Conservation (phyloP, 2,888 invertebrate species). For the Epinotia brunnichana region DNA sequence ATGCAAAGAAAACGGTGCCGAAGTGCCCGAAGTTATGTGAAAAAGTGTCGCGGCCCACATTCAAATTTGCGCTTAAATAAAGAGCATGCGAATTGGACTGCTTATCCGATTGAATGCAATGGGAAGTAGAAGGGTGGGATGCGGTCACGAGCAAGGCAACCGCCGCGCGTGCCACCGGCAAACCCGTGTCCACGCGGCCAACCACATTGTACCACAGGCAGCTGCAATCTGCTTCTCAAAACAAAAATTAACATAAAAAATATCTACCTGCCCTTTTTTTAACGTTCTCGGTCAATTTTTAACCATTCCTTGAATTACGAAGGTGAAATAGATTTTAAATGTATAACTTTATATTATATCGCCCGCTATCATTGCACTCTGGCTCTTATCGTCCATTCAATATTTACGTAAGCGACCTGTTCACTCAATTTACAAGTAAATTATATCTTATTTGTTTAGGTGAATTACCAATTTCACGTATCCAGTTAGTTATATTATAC, state of each 20-base stretch:
- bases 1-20: background rate
- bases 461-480: conserved; percentile 8
- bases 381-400: conserved; percentile 26
- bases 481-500: background rate
- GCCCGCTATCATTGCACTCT: conserved; percentile 14
- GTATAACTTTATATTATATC: background rate
- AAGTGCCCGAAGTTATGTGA: background rate
- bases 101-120: conserved; percentile 53
- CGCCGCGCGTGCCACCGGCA: conserved; percentile 55
- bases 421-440: conserved; percentile 25
- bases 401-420: conserved; percentile 19
- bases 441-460: conserved; percentile 15
- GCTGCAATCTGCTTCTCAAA: conserved; percentile 67
- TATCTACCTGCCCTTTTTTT: conserved; percentile 60
- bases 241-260: conserved; percentile 60
- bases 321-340: conserved; percentile 6
- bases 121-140: conserved; percentile 58
- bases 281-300: conserved; percentile 42
- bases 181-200: conserved; percentile 55
- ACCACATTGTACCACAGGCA: conserved; percentile 55
- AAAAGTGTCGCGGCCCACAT: background rate
- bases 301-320: conserved; percentile 6
- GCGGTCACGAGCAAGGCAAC: conserved; percentile 2
- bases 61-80: background rate
- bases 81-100: background rate